Conservation (phyloP, 2,888 invertebrate genomes). For the Embidobia sp. region DNA sequence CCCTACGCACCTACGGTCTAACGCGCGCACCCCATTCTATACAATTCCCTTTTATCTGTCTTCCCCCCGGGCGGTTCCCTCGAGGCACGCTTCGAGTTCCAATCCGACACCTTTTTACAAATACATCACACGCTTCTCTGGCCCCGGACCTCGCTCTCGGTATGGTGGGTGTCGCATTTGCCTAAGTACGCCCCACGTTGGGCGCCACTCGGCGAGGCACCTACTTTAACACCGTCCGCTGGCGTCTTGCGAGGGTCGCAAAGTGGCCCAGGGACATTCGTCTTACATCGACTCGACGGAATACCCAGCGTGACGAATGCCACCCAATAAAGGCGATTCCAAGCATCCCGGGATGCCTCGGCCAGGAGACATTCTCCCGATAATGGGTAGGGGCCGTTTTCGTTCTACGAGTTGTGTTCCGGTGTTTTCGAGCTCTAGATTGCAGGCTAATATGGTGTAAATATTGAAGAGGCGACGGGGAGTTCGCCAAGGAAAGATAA, state of each 20-base stretch:
- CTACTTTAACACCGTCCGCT: conserved; percentile 57
- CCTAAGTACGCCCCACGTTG: conserved; percentile 77
- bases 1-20: conserved; percentile 66
- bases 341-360: conserved; percentile 25
- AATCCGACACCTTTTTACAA: conserved; percentile 82
- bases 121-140: conserved; percentile 80
- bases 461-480: too few relatives aligned
- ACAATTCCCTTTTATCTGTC: conserved; percentile 81
- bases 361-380: too few relatives aligned
- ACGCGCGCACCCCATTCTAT: conserved; percentile 77
- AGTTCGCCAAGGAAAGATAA: too few relatives aligned
- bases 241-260: conserved; percentile 57
- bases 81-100: conserved; percentile 79
- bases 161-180: conserved; percentile 78
- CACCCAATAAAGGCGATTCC: conserved; percentile 48
- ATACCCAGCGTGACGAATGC: conserved; percentile 50
- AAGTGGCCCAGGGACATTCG: conserved; percentile 62
- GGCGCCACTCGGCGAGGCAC: conserved; percentile 66
- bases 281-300: conserved; percentile 42
- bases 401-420: too few relatives aligned
- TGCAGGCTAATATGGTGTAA: too few relatives aligned
- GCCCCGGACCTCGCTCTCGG: conserved; percentile 67
- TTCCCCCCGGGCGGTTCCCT: conserved; percentile 77
- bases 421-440: too few relatives aligned
- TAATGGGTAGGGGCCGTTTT: too few relatives aligned